phyloP scores from a whole-genome alignment of 1,140 invertebrate genomes.

The Lethrus apterus region DNA sequence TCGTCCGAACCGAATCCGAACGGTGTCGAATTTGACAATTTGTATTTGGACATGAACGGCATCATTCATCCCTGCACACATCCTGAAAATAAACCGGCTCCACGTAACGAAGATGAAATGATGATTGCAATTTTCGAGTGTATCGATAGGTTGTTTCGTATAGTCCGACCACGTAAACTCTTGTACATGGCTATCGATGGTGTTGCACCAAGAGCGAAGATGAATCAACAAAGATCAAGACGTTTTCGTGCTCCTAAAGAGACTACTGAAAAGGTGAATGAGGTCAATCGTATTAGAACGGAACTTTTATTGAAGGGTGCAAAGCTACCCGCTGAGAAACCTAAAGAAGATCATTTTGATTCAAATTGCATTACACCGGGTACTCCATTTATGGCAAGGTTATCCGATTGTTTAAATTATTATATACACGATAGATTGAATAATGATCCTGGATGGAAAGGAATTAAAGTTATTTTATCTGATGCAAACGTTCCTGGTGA shows the following conservation, averaged over 20 bases:
- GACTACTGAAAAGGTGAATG: conserved; percentile 78
- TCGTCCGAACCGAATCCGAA: conserved; percentile 90
- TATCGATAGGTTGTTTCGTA: conserved; percentile 92
- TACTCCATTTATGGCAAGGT: conserved; percentile 94
- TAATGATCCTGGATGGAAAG: conserved; percentile 91
- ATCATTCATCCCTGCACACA: conserved; percentile 99
- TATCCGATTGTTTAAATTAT: conserved; percentile 91
- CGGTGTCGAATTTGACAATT: conserved; percentile 96
- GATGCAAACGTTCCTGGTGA: conserved; percentile 98
- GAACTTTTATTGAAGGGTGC: conserved; percentile 71
- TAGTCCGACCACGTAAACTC: conserved; percentile 89
- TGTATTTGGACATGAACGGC: conserved; percentile 99
- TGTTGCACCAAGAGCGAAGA: conserved; percentile 95
- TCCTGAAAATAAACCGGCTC: conserved; percentile 97
- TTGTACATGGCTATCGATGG: conserved; percentile 99
- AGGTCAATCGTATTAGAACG: conserved; percentile 71
- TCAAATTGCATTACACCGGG: conserved; percentile 99
- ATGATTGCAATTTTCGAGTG: conserved; percentile 99
- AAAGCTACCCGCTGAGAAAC: conserved; percentile 81
- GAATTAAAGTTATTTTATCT: conserved; percentile 92
- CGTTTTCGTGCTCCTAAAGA: conserved; percentile 97
- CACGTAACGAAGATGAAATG: conserved; percentile 99
- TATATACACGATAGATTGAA: conserved; percentile 94
- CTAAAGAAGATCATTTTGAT: conserved; percentile 91
- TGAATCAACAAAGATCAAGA: conserved; percentile 98